Evolutionary conservation across 2,113 vertebrate species (phyloP), one percentile per base, ranked within the genome.

Genomic region (Cromileptes altivelis): DNA sequence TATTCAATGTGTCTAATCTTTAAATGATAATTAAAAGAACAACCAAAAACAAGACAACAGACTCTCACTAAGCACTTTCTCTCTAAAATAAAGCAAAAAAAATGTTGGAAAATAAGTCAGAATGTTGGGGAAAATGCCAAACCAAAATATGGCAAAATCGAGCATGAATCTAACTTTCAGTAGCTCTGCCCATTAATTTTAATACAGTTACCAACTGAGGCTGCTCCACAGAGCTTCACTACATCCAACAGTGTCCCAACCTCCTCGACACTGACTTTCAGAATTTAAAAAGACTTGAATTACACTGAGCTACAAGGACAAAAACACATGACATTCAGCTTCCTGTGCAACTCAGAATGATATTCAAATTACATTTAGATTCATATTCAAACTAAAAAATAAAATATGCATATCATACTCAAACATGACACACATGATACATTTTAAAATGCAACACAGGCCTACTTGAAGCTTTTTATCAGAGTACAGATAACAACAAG

Each of bases 41-140:
- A 23, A 57, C 6, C 1, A 52, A 6, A 62, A 63, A 61, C 4
- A 70, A 60, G 57, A 57, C 0, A 45, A 25, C 63, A 49, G n/a
- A 55, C 12, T 4, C 10, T 21, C 3, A 17, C 1, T 4, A 14
- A 70, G 55, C 12, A 1, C 52, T 53, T 3, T 40, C 67, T 70
- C 30, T 75, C 75, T 81, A 30, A 55, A 60, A 82, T 17, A 27
- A n/a, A 15, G 69, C 13, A 61, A 72, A 63, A 70, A 70, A 6
- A 33, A 30, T 30, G 18, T 13, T 37, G 47, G n/a, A 40, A 57
- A 23, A 57, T 19, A 14, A 50, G 30, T 40, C 21, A 33, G 27
- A 56, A 58, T 57, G 12, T 12, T 45, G 3, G 27, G 40, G 3
- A 25, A 21, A 27, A 37, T 58, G n/a, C 27, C 37, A 71, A 64